Conservation (phyloP, 2,113 vertebrate species). For the Numenius arquata region DNA sequence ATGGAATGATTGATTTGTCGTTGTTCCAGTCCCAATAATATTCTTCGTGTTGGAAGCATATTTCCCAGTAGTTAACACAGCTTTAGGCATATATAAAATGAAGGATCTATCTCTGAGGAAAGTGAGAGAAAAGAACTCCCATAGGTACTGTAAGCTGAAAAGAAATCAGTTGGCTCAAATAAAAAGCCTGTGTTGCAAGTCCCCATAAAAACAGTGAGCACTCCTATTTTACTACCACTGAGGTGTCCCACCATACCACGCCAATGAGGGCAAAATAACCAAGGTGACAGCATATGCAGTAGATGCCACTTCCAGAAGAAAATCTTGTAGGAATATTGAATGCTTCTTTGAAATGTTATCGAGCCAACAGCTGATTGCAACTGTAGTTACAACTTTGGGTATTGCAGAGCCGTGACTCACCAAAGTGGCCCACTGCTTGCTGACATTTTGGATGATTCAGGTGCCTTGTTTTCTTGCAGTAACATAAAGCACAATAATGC, state of each 20-base stretch:
- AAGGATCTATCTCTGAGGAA: neutral
- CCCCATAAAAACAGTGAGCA: neutral
- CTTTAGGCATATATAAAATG: slow-evolving; percentile 12
- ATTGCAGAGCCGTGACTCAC: neutral
- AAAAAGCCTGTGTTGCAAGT: neutral
- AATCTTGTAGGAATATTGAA: neutral
- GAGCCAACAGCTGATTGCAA: neutral
- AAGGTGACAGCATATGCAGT: neutral
- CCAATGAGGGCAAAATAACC: neutral
- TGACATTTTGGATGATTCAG: neutral
- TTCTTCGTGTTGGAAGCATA: neutral
- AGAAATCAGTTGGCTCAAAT: neutral
- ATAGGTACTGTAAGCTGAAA: neutral
- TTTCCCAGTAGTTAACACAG: neutral
- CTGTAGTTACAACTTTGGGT: neutral
- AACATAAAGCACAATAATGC: accelerated
- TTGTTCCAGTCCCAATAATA: neutral
- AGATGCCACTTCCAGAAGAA: neutral
- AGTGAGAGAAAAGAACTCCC: neutral
- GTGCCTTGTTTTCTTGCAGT: neutral
- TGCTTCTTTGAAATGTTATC: neutral
- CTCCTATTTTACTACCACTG: neutral
- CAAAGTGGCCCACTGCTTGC: neutral
- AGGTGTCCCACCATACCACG: neutral
- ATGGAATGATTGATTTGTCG: slow-evolving; percentile 11